Conservation (phyloP, 2,888 invertebrate genomes). For the Nemotelus pantherinus region DNA sequence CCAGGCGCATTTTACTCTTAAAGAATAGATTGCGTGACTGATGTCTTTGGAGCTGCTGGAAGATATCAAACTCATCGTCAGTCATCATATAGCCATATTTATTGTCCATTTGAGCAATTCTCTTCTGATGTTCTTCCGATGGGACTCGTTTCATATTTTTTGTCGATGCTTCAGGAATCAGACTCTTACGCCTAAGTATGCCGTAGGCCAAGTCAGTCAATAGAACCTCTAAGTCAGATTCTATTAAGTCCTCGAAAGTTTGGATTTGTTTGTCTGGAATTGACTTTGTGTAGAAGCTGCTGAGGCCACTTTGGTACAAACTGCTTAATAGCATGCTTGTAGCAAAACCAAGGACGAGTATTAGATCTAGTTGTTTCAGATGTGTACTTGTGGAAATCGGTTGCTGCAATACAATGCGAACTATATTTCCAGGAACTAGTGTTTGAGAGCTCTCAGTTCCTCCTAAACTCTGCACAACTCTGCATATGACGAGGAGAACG, state of each 20-base stretch:
- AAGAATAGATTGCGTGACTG: constrained; percentile 7
- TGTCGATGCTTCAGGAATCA: neutral
- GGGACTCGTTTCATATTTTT: too few relatives aligned
- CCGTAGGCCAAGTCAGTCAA: neutral
- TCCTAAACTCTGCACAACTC: too few relatives aligned
- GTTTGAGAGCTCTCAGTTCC: neutral
- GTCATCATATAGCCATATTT: constrained; percentile 10
- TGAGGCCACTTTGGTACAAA: constrained; percentile 19
- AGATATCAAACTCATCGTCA: constrained; percentile 7
- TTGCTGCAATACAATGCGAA: neutral
- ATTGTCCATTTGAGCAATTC: neutral
- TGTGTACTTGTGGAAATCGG: neutral
- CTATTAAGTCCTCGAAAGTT: neutral
- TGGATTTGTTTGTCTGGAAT: constrained; percentile 21
- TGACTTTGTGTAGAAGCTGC: constrained; percentile 26
- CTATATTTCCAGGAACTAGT: neutral
- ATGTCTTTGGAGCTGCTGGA: neutral
- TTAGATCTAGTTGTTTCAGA: neutral
- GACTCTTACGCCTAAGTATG: neutral
- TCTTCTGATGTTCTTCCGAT: neutral
- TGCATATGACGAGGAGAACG: neutral
- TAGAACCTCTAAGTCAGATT: neutral
- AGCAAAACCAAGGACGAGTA: neutral
- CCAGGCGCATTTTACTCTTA: neutral
- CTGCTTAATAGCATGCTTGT: constrained; percentile 3